These are phyloP conservation scores for Rhinichthys klamathensis DNA, from an alignment of 2,113 vertebrate genomes.

Conservation along the genomic window DNA sequence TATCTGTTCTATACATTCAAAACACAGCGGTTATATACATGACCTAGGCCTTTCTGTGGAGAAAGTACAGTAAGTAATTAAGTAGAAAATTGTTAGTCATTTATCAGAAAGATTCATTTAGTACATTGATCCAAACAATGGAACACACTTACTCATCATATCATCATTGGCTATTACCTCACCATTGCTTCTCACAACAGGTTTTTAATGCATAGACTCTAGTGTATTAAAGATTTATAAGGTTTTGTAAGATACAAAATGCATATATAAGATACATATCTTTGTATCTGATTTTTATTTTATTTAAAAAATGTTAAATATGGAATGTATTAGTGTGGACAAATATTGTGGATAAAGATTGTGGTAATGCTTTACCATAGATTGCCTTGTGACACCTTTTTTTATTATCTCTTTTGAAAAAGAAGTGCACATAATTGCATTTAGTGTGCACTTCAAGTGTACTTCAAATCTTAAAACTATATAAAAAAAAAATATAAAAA, in stretches of 20 bases:
- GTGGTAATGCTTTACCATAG: background rate
- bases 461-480: no score
- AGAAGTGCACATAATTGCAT: background rate
- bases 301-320: background rate
- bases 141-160: background rate
- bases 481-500: no score
- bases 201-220: background rate
- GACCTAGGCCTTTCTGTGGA: background rate
- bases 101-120: slow-evolving; percentile 3
- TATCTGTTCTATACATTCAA: no score
- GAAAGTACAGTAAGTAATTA: background rate
- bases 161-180: background rate
- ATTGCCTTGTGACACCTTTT: background rate
- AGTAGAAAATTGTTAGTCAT: slow-evolving; percentile 20
- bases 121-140: background rate
- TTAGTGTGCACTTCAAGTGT: background rate
- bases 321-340: background rate
- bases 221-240: background rate
- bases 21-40: background rate
- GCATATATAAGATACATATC: background rate
- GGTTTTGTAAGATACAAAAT: background rate
- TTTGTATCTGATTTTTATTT: background rate
- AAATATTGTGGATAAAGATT: background rate
- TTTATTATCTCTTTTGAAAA: background rate
- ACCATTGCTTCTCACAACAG: background rate